Evolutionary conservation across 1,140 invertebrate species (phyloP).

Genomic region (Cotesia chilonis): DNA sequence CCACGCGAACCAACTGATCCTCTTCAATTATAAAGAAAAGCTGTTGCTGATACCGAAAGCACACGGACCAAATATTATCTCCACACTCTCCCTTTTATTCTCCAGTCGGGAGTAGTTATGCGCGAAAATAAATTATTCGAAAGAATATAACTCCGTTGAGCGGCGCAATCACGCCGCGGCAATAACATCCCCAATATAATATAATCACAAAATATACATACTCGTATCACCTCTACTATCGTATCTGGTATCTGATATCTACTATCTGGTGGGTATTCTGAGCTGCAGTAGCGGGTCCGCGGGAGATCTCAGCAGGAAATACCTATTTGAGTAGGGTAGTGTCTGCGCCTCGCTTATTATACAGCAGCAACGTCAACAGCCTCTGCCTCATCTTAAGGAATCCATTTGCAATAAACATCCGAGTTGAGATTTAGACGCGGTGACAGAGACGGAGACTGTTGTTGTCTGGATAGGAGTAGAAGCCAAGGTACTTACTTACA

Average conservation of each 20-base stretch:
- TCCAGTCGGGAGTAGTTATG: conserved; percentile 3
- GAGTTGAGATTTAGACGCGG: conserved; percentile 59
- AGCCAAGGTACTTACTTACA: conserved; percentile 57
- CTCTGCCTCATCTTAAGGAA: conserved; percentile 60
- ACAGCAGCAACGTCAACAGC: conserved; percentile 34
- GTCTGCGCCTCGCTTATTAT: neutral
- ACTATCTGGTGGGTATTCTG: neutral
- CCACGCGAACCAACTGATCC: conserved; percentile 52
- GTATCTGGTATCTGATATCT: neutral
- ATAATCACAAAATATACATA: conserved; percentile 7
- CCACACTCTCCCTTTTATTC: neutral
- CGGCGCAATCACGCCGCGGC: conserved; percentile 53
- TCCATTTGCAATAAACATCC: conserved; percentile 68
- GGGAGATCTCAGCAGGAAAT: conserved; percentile 44
- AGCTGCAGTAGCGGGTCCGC: conserved; percentile 1
- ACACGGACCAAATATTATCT: conserved; percentile 9
- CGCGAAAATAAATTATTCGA: conserved; percentile 55
- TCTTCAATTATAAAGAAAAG: conserved; percentile 51
- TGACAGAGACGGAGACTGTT: conserved; percentile 25
- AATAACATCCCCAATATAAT: conserved; percentile 51
- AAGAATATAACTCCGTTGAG: conserved; percentile 45
- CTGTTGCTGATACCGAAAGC: neutral
- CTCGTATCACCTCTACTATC: too few species aligned
- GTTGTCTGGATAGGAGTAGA: conserved; percentile 43
- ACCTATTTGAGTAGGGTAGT: conserved; percentile 57